These are phyloP conservation scores for Ginglymostoma cirratum DNA, from an alignment of 2,113 vertebrate species.

Conservation along the genomic window DNA sequence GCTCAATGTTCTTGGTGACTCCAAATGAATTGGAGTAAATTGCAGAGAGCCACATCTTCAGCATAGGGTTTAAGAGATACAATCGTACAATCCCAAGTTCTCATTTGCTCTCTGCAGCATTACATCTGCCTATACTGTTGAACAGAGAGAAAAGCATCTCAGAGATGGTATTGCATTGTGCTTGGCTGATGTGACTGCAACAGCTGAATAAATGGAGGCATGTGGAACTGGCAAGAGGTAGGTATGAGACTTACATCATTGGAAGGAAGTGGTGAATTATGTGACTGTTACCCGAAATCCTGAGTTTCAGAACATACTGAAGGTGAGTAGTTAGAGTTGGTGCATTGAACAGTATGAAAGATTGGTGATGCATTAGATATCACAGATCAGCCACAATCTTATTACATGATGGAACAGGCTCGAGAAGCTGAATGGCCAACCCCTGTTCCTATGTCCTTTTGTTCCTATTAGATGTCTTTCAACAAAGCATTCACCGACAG, in stretches of 20 bases:
- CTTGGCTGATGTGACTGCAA: not conserved
- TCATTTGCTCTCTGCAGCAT: not conserved
- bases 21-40: not conserved
- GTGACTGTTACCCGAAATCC: not conserved
- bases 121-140: not conserved
- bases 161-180: not conserved
- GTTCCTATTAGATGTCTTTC: too few relatives aligned
- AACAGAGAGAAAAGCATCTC: not conserved
- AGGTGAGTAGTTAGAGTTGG: not conserved
- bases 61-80: not conserved
- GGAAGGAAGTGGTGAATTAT: not conserved
- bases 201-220: not conserved
- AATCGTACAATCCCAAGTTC: not conserved
- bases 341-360: not conserved
- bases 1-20: not conserved
- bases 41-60: not conserved
- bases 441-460: too few relatives aligned
- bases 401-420: too few relatives aligned
- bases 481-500: not conserved
- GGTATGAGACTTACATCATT: not conserved
- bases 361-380: not conserved
- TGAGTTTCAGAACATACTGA: not conserved
- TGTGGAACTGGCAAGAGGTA: not conserved
- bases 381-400: too few relatives aligned
- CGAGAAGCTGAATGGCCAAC: too few relatives aligned